Percentiles rank a stretch among this genome's conserved stretches.
Evolutionary conservation across 2,113 vertebrate genomes (phyloP).

Genomic region (Ictalurus furcatus): DNA sequence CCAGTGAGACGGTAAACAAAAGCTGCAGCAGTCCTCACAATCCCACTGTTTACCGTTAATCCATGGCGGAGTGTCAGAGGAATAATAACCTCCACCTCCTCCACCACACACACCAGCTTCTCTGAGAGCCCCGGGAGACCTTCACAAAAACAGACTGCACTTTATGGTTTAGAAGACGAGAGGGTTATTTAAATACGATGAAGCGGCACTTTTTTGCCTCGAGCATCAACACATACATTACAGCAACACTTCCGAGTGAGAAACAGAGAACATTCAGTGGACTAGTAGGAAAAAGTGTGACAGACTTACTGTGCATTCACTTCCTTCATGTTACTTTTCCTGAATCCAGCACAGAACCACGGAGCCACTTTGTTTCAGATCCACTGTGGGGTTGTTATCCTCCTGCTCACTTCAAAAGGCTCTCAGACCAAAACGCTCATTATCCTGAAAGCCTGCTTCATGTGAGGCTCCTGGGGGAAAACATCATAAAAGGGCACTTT

Average conservation of each 20-base stretch:
- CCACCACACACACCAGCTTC: neutral
- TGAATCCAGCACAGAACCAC: neutral
- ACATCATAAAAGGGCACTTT: neutral
- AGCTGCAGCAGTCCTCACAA: neutral
- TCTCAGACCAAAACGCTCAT: conserved; percentile 8
- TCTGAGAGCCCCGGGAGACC: neutral
- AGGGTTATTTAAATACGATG: neutral
- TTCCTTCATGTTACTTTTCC: neutral
- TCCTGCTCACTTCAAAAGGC: conserved; percentile 23
- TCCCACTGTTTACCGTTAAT: neutral
- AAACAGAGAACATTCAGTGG: too few species aligned
- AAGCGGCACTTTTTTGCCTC: neutral
- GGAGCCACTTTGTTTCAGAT: neutral
- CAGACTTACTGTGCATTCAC: neutral
- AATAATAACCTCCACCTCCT: neutral
- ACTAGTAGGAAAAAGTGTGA: neutral
- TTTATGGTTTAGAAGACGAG: neutral
- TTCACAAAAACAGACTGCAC: neutral
- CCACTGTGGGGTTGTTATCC: neutral
- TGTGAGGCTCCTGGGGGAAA: neutral
- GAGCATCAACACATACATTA: neutral
- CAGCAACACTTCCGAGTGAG: too few species aligned
- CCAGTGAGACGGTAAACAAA: neutral
- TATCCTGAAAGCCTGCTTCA: conserved; percentile 5
- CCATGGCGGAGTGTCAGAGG: neutral